Conservation (phyloP, 2,797 vertebrate species). For the Cynopterus sphinx region DNA sequence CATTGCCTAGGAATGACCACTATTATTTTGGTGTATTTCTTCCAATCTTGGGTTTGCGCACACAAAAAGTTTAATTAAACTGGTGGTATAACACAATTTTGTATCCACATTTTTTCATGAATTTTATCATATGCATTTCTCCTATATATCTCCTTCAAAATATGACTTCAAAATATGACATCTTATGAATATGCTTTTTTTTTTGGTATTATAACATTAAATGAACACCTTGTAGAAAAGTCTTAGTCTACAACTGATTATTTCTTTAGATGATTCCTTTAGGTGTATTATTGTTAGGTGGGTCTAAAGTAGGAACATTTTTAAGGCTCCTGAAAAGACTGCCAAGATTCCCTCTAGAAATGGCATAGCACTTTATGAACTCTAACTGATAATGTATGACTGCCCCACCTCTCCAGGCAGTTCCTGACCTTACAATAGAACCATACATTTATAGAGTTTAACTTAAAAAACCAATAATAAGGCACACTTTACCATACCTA, state of each 20-base stretch:
- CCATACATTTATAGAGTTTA: neutral
- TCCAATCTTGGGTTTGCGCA: neutral
- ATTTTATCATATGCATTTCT: neutral
- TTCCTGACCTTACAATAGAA: constrained; percentile 20
- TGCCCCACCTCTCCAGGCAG: neutral
- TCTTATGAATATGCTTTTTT: neutral
- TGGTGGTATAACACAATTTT: neutral
- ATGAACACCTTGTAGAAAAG: neutral
- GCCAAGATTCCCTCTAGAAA: neutral
- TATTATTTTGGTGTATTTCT: constrained; percentile 4
- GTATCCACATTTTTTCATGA: neutral
- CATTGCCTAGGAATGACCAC: neutral
- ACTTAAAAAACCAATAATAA: neutral
- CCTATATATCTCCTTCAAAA: constrained; percentile 30
- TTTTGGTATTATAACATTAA: neutral
- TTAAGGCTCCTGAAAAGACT: neutral
- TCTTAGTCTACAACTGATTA: constrained; percentile 17
- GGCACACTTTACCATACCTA: neutral
- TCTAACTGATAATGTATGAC: neutral
- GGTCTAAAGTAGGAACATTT: constrained; percentile 4
- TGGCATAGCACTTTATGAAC: neutral
- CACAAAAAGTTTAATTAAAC: neutral
- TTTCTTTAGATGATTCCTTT: constrained; percentile 10
- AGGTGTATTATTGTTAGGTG: neutral
- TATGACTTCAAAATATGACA: neutral